Base-by-base conservation (phyloP, 1,140 invertebrate genomes). In the Carcinoscorpius rotundicauda region DNA sequence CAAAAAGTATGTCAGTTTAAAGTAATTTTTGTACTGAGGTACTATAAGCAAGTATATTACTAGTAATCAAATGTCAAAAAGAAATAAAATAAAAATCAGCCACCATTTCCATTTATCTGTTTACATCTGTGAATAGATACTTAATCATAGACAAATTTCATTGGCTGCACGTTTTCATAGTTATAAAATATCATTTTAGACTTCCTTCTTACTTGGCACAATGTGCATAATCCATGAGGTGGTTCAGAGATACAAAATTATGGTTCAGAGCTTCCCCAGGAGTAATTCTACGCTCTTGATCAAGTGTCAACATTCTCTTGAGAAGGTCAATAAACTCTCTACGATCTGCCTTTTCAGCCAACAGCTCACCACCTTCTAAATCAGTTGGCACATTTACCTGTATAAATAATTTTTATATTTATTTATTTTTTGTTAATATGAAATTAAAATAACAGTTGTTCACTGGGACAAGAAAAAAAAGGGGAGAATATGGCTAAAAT, bases 261-360 rank as follows among this genome's bases (percentile, higher is more conserved):
- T 97, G 94, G 76, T 94, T 93, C 66, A 98, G 77, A 5, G 94
- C 94, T 77, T 96, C 92, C 9, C 90, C 89, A 0, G 95, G 95
- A 57, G 89, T 95, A 71, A 97, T 94, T 48, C 95, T 82, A 29
- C 93, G 81, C 75, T 97, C 93, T 82, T 96, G 93, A 81, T 98
- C 95, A 83, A 98, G 91, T 9, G 93, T 97, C 62, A 98, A 81
- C 94, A 98, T 98, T 72, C 92, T 82, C 79, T 97, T 97, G 9
- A 98, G 79, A 67, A 97, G 82, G 79, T 97, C 93, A 73, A 98
- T 97, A 71, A 98, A 97, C 76, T 97, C 93, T 70, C 92, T 82
- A 60, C 95, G 81, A 76, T 98, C 94, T 4, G 92, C 90, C 76
- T 97, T 97, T 76, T 98, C 95, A 0, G 93, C 93, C 70, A 97